These are phyloP conservation scores for Pedionomus torquatus DNA, from an alignment of 2,113 vertebrate genomes.

Conservation along the genomic window DNA sequence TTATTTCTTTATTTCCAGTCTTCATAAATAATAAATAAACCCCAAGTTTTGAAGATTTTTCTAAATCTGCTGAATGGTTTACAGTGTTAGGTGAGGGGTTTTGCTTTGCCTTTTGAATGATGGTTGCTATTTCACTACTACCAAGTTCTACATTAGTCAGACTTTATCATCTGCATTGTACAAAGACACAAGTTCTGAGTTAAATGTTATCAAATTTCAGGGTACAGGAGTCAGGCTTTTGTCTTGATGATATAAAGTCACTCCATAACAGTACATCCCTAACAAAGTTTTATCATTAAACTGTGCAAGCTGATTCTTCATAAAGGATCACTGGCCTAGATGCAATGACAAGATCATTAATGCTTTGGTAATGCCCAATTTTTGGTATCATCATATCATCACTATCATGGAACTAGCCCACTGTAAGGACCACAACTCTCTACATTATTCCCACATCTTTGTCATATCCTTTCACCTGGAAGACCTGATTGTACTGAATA, in stretches of 20 bases:
- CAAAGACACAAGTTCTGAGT: not conserved
- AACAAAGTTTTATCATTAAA: not conserved
- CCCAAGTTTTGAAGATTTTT: not conserved
- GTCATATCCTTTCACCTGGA: not conserved
- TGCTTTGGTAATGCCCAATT: not conserved
- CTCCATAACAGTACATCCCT: not conserved
- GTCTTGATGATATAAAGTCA: not conserved
- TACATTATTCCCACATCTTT: not conserved
- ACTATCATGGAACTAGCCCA: not conserved
- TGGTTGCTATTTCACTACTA: not conserved
- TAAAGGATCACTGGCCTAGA: not conserved
- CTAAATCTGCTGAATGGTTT: not conserved
- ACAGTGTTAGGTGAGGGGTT: not conserved
- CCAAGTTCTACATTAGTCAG: not conserved
- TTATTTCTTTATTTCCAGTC: not conserved
- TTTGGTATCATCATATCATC: not conserved
- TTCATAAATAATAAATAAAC: not conserved
- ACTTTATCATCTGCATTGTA: not conserved
- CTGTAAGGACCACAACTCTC: not conserved
- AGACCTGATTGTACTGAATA: not conserved
- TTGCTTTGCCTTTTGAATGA: not conserved
- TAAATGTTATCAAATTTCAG: not conserved
- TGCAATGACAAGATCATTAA: not conserved
- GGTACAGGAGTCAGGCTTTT: not conserved
- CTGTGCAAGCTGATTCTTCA: not conserved